A percentile compares a stretch with the other conserved stretches of the same genome.
Evolutionary conservation across 30 jellyfish, hydroid and myxozoan genomes (phyloP).

Genomic region (Phacellophora camtschatica): DNA sequence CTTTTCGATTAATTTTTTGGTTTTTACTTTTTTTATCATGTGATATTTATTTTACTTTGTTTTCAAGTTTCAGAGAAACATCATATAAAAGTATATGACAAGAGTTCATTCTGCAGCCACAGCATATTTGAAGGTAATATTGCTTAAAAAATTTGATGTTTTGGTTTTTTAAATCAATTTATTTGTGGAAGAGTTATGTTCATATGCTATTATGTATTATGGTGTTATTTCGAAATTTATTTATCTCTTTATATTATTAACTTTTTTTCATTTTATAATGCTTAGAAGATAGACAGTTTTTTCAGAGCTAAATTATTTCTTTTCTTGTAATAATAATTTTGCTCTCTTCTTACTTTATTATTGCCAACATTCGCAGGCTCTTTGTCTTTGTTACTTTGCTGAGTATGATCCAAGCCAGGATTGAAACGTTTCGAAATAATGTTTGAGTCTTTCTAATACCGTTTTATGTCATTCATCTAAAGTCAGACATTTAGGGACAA

Average conservation of each 20-base stretch:
- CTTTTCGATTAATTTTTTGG: background rate
- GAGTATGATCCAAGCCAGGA: too few relatives aligned
- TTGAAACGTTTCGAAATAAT: too few relatives aligned
- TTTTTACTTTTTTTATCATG: background rate
- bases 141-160: background rate
- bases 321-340: too few relatives aligned
- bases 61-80: conserved; percentile 74
- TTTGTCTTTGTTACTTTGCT: too few relatives aligned
- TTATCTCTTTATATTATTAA: too few relatives aligned
- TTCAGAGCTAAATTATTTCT: background rate
- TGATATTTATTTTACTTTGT: background rate
- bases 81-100: conserved; percentile 68
- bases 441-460: too few relatives aligned
- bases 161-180: background rate
- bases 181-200: background rate
- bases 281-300: background rate
- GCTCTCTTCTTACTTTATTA: too few relatives aligned
- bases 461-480: too few relatives aligned
- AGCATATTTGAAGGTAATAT: conserved; percentile 60
- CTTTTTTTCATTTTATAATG: too few relatives aligned
- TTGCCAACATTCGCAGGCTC: too few relatives aligned
- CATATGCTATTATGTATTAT: background rate
- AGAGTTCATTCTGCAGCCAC: conserved; percentile 67
- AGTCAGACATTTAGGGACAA: too few relatives aligned
- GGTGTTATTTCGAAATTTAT: too few relatives aligned